Evolutionary conservation across 2,797 vertebrate genomes (phyloP).

Genomic region (Tauraco hartlaubi): DNA sequence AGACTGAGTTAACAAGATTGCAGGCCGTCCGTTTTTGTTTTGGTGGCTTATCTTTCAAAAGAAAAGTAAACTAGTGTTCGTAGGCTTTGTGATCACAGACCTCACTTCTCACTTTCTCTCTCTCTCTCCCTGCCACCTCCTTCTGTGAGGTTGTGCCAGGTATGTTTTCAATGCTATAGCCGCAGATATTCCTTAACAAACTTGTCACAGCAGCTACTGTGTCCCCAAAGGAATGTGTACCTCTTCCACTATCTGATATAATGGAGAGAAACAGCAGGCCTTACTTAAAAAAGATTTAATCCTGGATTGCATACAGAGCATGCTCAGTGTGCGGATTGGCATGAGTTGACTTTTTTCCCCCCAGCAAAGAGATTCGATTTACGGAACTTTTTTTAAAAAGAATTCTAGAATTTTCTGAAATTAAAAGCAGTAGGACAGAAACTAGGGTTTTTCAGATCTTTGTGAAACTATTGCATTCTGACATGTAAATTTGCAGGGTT

Average conservation of each 20-base stretch:
- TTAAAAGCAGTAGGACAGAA: not conserved
- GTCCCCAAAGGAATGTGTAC: not conserved
- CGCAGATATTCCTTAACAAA: not conserved
- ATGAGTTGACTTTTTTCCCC: not conserved
- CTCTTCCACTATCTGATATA: conserved; percentile 3
- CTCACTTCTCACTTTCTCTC: not conserved
- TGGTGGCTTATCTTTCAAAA: conserved; percentile 49
- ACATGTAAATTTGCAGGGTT: not conserved
- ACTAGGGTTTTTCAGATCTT: not conserved
- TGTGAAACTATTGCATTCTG: not conserved
- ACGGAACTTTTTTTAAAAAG: not conserved
- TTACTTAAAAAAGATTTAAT: conserved; percentile 50
- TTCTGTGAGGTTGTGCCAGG: conserved; percentile 3
- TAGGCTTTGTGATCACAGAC: conserved; percentile 4
- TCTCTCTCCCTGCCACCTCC: not conserved
- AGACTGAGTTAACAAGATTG: conserved; percentile 56
- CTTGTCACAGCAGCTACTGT: not conserved
- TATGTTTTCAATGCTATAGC: not conserved
- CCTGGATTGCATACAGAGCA: not conserved
- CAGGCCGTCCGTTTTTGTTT: conserved; percentile 33
- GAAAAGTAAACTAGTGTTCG: conserved; percentile 18
- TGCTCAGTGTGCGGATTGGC: not conserved
- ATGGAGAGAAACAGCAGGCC: conserved; percentile 34
- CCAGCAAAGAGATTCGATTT: not conserved
- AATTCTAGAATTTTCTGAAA: not conserved